Evolutionary conservation across 2,797 vertebrate species (phyloP).

Genomic region (Triplophysa yarkandensis): DNA sequence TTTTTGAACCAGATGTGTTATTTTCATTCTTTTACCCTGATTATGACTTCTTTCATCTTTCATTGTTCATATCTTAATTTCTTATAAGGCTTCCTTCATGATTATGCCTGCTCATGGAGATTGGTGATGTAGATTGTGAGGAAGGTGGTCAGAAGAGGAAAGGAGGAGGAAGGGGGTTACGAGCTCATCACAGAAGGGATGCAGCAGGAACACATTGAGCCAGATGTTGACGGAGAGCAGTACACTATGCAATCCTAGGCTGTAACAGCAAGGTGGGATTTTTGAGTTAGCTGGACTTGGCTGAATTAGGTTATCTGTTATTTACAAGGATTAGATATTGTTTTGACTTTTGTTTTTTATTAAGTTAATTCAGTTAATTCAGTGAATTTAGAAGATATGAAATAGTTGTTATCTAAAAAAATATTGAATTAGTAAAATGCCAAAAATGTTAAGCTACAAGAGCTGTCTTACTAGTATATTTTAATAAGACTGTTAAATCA

Average conservation of each 20-base stretch:
- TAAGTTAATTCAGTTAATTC: neutral
- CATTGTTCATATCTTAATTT: constrained; percentile 2
- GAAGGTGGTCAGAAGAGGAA: constrained; percentile 91
- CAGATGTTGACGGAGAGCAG: constrained; percentile 82
- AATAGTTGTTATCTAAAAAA: neutral
- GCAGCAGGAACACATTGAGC: constrained; percentile 78
- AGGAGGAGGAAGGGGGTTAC: constrained; percentile 78
- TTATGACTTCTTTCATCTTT: constrained; percentile 52
- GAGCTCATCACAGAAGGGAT: constrained; percentile 84
- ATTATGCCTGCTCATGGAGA: constrained; percentile 44
- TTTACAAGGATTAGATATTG: constrained; percentile 6
- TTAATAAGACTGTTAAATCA: no score
- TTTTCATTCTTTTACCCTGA: constrained; percentile 37
- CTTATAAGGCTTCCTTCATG: constrained; percentile 39
- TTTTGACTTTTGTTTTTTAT: no score
- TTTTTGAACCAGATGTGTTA: no score
- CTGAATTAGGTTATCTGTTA: neutral
- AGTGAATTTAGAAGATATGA: no score
- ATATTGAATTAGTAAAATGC: no score
- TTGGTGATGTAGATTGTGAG: constrained; percentile 81
- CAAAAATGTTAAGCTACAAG: no score
- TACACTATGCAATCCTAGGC: constrained; percentile 83
- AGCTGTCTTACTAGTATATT: no score
- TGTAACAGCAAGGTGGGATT: constrained; percentile 82
- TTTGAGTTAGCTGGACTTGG: constrained; percentile 60